Base-by-base conservation (phyloP, 30 jellyfish, hydroid and myxozoan genomes). In the Aurelia sp. region DNA sequence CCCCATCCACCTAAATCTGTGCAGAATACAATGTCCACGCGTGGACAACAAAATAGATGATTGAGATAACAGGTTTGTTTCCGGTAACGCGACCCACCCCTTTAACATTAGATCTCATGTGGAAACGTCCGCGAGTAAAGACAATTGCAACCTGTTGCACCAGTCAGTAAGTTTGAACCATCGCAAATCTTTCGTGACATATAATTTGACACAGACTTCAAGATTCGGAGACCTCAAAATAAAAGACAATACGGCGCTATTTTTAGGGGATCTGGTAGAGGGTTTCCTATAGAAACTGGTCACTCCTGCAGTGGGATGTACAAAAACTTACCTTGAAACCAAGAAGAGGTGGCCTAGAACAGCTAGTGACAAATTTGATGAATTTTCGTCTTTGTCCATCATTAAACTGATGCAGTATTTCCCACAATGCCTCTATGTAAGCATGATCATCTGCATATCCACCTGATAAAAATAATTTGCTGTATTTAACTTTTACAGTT, bases 301-400 rank as follows among this genome's bases (percentile, higher is more conserved):
- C 15, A 44, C 15, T 44, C 9, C 55, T 44, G 13, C 15, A 44
- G 15, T 44, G 15, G 7, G 81, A 11, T 4, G 10, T 70, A 20
- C 22, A 59, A 83, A 61, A 41, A 53, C 95, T 51, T 53, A 94
- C 98, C 82, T 90, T 72, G 85, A 94, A 94, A 21, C 98, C 98
- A 31, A 94, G 94, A 20, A 94, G 96, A 1, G 98, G 98, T n/a
- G 98, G 98, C 59, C 98, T 88, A 24, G 98, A 94, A 63, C 98
- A 94, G 90, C 98, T 94, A 5, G 98, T 94, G 81, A 94, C 98
- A 68, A 94, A 94, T 84, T 94, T 94, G 41, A 94, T 58, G 80
- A 94, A 94, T 52, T 88, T 87, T 59, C 97, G 64, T 60, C 87
- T 84, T 72, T 94, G 97, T 21, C 67, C 76, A 59, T 94, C 95